Percentiles rank a stretch among this genome's conserved stretches.
Evolutionary conservation across 2,888 invertebrate genomes (phyloP).

Genomic region (Caenorhabditis sp.): DNA sequence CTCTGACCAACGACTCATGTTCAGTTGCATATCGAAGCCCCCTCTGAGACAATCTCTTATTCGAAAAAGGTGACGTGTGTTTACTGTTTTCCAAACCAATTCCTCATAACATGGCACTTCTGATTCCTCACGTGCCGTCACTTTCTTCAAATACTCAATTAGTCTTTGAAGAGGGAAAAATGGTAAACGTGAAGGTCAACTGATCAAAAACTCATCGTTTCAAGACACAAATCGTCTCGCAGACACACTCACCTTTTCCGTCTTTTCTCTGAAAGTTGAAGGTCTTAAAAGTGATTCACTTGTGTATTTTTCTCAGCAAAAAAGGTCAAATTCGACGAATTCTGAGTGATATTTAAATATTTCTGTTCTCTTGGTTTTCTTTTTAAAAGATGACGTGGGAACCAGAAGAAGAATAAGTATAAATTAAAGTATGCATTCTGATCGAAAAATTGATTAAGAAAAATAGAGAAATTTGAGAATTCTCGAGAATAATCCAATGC

Average conservation of each 20-base stretch:
- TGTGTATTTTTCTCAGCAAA: not conserved
- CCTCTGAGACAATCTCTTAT: not conserved
- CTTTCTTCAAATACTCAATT: constrained; percentile 23
- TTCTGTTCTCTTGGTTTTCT: not conserved
- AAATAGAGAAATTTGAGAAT: not conserved
- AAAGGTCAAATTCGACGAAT: constrained; percentile 23
- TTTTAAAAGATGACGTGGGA: not conserved
- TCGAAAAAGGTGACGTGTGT: not conserved
- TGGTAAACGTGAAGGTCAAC: constrained; percentile 38
- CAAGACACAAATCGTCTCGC: not conserved
- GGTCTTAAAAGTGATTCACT: constrained; percentile 10
- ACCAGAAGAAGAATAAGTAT: not conserved
- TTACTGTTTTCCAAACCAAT: not conserved
- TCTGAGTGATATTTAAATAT: not conserved
- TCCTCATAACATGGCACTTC: not conserved
- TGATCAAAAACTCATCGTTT: constrained; percentile 15
- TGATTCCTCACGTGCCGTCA: constrained; percentile 3
- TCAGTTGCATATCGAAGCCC: not conserved
- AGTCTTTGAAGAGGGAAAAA: not conserved
- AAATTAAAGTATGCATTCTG: too few species aligned
- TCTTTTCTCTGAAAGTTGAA: constrained; percentile 32
- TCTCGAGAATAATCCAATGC: not conserved
- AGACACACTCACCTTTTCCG: not conserved
- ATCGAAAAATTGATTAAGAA: not conserved
- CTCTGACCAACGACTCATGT: not conserved